Conservation (phyloP, 2,888 invertebrate species). For the Bugula neritina region DNA sequence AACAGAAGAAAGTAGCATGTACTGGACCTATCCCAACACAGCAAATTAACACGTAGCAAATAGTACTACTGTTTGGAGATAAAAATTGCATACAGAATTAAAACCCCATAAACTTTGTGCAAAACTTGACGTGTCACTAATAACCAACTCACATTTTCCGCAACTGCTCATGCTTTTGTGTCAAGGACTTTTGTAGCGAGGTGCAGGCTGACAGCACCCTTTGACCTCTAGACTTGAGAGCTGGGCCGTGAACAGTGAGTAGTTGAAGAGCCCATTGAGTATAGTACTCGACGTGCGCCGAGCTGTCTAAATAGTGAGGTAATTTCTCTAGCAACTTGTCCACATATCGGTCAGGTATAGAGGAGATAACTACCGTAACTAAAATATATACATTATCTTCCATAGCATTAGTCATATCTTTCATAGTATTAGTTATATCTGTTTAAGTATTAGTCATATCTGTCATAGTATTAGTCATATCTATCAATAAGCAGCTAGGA, state of each 20-base stretch:
- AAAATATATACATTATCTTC: conserved; percentile 51
- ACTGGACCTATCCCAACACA: too few species aligned
- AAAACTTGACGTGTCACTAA: too few species aligned
- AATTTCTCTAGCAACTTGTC: conserved; percentile 69
- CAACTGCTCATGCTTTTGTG: conserved; percentile 71
- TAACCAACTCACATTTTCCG: conserved; percentile 66
- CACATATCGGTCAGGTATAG: conserved; percentile 69
- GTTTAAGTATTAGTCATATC: too few species aligned
- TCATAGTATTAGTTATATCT: too few species aligned
- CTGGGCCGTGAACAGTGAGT: conserved; percentile 62
- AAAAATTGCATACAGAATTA: not conserved
- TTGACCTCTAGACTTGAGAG: conserved; percentile 56
- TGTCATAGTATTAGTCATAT: too few species aligned
- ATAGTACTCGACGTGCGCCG: conserved; percentile 82
- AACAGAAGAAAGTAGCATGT: too few species aligned
- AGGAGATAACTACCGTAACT: conserved; percentile 71
- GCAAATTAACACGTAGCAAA: too few species aligned
- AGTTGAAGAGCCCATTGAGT: conserved; percentile 69
- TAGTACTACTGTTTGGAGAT: too few species aligned
- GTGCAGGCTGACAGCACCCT: conserved; percentile 64
- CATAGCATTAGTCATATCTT: too few species aligned
- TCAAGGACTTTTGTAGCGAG: conserved; percentile 71
- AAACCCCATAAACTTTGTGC: too few species aligned
- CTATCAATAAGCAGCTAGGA: too few species aligned
- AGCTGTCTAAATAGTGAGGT: conserved; percentile 66